Evolutionary conservation across 1,140 invertebrate species (phyloP).

Genomic region (Solen grandis): DNA sequence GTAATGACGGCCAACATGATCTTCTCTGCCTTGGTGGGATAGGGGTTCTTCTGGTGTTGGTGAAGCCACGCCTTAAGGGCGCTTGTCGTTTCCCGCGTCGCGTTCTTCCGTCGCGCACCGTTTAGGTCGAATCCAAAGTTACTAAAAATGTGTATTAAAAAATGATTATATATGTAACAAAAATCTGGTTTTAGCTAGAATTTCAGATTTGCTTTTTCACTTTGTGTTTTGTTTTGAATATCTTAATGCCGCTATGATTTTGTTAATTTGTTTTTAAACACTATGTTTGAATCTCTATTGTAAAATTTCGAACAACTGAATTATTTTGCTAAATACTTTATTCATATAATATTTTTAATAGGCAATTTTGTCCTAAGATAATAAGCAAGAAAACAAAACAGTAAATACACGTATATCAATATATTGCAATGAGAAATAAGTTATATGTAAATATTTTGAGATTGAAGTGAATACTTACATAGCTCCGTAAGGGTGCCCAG

Average conservation of each 20-base stretch:
- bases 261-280: background rate
- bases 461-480: constrained; percentile 8
- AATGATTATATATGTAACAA: background rate
- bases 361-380: background rate
- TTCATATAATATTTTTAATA: background rate
- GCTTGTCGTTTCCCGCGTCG: constrained; percentile 96
- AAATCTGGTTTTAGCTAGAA: background rate
- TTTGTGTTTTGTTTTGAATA: too few species aligned
- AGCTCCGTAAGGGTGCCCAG: constrained; percentile 26
- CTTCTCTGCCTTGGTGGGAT: constrained; percentile 99
- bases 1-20: constrained; percentile 99
- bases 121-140: constrained; percentile 95
- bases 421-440: background rate
- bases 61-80: constrained; percentile 98
- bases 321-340: background rate
- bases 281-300: background rate
- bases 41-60: constrained; percentile 99
- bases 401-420: background rate
- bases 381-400: background rate
- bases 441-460: background rate
- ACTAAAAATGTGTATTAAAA: constrained; percentile 81
- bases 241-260: background rate
- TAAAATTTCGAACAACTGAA: background rate
- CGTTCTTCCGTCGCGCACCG: constrained; percentile 94
- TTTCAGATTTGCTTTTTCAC: too few species aligned